Evolutionary conservation across 2,113 vertebrate species (phyloP), one percentile per base, ranked within the genome.

Genomic region (Pyrgilauda ruficollis): DNA sequence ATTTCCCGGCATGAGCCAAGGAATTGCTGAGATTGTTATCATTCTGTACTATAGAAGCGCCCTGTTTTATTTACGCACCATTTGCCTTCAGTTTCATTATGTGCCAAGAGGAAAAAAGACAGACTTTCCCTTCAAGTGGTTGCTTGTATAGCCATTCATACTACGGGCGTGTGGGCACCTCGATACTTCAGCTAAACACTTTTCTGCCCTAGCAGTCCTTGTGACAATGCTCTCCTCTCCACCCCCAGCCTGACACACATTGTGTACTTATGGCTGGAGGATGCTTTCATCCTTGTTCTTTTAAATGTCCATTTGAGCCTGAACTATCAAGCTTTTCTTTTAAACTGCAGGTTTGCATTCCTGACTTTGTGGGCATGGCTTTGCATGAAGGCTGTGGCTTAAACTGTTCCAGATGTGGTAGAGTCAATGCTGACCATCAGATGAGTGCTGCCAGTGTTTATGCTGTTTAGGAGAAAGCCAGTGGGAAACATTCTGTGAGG

Each of bases 131-230:
- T 86, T 84, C 83, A 75, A 84, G 89, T 7, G 7, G 6, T 74
- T 39, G 59, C 94, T 75, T 80, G 72, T 63, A 11, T 69, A 69
- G 59, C 52, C 59, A 33, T 90, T 91, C 84, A 70, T 84, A 26
- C 43, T 59, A 3, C 0, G 3, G 46, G 18, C 0, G 0, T 59
- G 55, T 0, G 0, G 41, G 15, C 1, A 2, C 49, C 85, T 63
- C 43, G 41, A 17, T 73, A 11, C 33, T 69, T n/a, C 39, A 91
- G 67, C 72, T 59, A 70, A 58, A 53, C 76, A 8, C 31, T 47
- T 79, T 39, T 24, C 28, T 87, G 46, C 50, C 55, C 50, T 47
- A 74, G 59, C 30, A 33, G 2, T 35, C 13, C 44, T 69, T 0
- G 0, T 49, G 30, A 66, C 17, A 3, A 56, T 50, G 7, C 46